Base-by-base conservation (phyloP, 2,113 vertebrate genomes). In the Phaethornis superciliosus region DNA sequence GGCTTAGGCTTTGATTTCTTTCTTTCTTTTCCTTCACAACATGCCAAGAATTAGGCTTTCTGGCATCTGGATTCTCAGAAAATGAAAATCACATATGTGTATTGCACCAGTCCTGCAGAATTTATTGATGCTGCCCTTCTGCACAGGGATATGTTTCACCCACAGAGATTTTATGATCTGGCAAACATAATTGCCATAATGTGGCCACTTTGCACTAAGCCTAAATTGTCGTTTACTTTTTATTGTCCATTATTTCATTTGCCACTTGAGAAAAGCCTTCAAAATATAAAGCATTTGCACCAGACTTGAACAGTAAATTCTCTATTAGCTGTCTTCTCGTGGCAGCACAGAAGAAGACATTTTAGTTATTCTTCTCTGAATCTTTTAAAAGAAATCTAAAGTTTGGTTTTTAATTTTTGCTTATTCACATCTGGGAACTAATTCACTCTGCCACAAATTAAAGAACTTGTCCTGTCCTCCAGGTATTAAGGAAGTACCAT, bases 391-490 rank as follows among this genome's bases (percentile, higher is more conserved):
- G 5, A 91, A 63, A 37, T 2, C 10, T 30, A 42, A 58, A 33
- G 2, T 49, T 52, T 14, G 6, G 0, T 0, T 1, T 58, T 8
- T 40, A 40, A 40, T 40, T 54, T 23, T 58, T 35, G 4, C 5
- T 77, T 93, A 37, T 83, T 78, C 2, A 4, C 37, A 40, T 18
- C 33, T 90, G 46, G 35, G 52, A 88, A 90, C n/a, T 71, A 40
- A 40, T 40, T n/a, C 30, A 42, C 12, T 72, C 18, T 80, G 37
- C 27, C 49, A 72, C 22, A 72, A 85, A 68, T 40, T 33, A 65
- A 63, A 65, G 12, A 14, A 44, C 21, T 77, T 56, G 12, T 71
- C 35, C 33, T 47, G 27, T 44, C 32, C 74, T 51, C 9, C 59
- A 87, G 64, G n/a, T 63, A 26, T 60, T 27, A 64, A 77, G 40